These are phyloP conservation scores for Synanceia verrucosa DNA, from an alignment of 2,797 vertebrate genomes.

Conservation along the genomic window DNA sequence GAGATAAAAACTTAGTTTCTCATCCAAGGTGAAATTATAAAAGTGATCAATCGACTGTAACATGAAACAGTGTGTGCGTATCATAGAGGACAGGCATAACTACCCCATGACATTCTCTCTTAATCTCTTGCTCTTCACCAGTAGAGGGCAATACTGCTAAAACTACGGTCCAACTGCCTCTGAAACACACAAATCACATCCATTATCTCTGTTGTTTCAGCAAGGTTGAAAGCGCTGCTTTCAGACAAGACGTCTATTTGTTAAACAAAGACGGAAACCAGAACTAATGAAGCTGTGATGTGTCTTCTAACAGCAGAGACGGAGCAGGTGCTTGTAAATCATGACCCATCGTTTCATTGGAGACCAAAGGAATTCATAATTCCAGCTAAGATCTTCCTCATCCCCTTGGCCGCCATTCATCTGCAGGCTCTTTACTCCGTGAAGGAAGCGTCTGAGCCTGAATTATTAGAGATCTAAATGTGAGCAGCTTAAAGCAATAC, in stretches of 20 bases:
- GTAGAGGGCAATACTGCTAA: slow-evolving; percentile 80
- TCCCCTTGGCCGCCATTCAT: slow-evolving; percentile 26
- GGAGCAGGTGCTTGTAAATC: slow-evolving; percentile 31
- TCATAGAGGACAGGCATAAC: neutral
- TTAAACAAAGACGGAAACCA: slow-evolving; percentile 30
- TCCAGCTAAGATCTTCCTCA: slow-evolving; percentile 22
- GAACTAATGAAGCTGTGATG: slow-evolving; percentile 34
- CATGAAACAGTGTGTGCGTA: neutral
- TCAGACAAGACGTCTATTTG: slow-evolving; percentile 41
- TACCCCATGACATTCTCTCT: neutral
- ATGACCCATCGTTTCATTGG: slow-evolving; percentile 40
- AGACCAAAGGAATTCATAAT: slow-evolving; percentile 45
- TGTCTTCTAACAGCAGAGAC: slow-evolving; percentile 40
- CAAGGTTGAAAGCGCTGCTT: slow-evolving; percentile 28
- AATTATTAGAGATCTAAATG: slow-evolving; percentile 40
- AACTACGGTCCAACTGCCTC: slow-evolving; percentile 39
- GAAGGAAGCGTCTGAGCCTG: slow-evolving; percentile 38
- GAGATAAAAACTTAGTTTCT: neutral
- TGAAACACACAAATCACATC: slow-evolving; percentile 48
- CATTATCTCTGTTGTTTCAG: slow-evolving; percentile 42
- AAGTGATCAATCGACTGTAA: neutral
- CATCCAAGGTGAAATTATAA: neutral
- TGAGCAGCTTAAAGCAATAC: slow-evolving; percentile 32
- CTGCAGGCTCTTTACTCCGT: slow-evolving; percentile 40
- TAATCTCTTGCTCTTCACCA: slow-evolving; percentile 58